phyloP scores from a whole-genome alignment of 2,797 vertebrate genomes.

The Sebastes itinus region DNA sequence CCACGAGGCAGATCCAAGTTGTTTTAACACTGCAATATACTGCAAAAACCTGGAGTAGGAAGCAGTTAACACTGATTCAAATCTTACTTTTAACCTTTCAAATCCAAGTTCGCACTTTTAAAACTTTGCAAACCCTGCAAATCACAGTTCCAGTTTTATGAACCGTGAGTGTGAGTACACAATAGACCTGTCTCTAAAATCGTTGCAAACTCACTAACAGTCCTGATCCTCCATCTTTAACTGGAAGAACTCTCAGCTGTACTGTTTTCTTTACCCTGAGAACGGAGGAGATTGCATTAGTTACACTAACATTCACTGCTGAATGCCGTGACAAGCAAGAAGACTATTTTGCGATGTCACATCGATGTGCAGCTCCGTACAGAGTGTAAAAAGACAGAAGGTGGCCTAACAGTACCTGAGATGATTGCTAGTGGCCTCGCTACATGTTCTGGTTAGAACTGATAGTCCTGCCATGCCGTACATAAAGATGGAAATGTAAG shows the following conservation, averaged over 20 bases:
- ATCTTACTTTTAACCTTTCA: background rate
- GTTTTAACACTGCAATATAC: background rate
- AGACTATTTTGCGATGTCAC: constrained; percentile 14
- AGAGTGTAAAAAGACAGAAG: constrained; percentile 11
- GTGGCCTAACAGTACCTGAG: constrained; percentile 3
- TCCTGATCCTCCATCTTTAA: background rate
- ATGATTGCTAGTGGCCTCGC: constrained; percentile 13
- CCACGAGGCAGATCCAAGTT: background rate
- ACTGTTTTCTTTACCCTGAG: background rate
- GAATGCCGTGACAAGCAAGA: constrained; percentile 1
- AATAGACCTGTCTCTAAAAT: background rate
- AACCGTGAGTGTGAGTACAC: background rate
- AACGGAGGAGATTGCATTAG: background rate
- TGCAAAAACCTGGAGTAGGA: background rate
- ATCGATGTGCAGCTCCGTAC: background rate
- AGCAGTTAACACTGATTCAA: background rate
- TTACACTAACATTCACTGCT: background rate
- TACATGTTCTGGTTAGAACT: background rate
- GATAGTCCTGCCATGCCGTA: constrained; percentile 21
- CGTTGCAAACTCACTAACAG: background rate
- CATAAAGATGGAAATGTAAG: constrained; percentile 11
- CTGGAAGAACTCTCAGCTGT: background rate
- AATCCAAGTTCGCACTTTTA: background rate
- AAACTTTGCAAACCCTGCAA: background rate
- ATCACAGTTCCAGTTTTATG: background rate